Evolutionary conservation across 2,797 vertebrate genomes (phyloP), one percentile per base, ranked within the genome.

Genomic region (Phataginus tetradactyla): DNA sequence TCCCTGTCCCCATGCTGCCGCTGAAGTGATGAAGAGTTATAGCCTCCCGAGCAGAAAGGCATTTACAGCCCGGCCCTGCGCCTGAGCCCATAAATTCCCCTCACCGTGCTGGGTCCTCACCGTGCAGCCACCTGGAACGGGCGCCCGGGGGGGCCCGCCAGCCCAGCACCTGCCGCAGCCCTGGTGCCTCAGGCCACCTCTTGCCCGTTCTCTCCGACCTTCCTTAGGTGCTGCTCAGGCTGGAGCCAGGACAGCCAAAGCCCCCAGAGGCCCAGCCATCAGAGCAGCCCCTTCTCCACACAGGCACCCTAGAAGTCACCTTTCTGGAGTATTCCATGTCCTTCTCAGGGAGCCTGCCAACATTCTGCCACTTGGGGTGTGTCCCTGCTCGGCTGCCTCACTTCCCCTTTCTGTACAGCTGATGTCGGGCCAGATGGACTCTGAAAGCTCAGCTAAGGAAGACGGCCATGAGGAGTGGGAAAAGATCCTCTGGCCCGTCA

Each of bases 1-100:
- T 97, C 97, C 86, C 96, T 81, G 80, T 78, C 93, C 92, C 96
- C 96, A 90, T 78, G 21, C 25, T 69, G 97, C 79, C 97, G 86
- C 92, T 21, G 37, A 87, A 84, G 61, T 1, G 0, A 66, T 78
- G 63, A 83, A 79, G 89, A 81, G 78, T 87, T 49, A 80, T 27
- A 69, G 64, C 49, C 45, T 53, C 77, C 69, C 77, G 29, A 45
- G 87, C 37, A 92, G 32, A 80, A 69, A 0, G 17, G 66, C 71
- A 45, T 86, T 94, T 91, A 68, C 10, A 4, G 53, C 64, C 45
- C 0, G 13, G 45, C 63, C 72, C 42, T 57, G 34, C 0, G 1
- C 74, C 55, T 61, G 72, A 86, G 42, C 49, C n/a, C 91, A 68
- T 93, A 61, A 77, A 86, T 90, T 23, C 18, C 49, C 77, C 39